Base-by-base conservation (phyloP, 1,140 invertebrate genomes). In the Panulirus ornatus region DNA sequence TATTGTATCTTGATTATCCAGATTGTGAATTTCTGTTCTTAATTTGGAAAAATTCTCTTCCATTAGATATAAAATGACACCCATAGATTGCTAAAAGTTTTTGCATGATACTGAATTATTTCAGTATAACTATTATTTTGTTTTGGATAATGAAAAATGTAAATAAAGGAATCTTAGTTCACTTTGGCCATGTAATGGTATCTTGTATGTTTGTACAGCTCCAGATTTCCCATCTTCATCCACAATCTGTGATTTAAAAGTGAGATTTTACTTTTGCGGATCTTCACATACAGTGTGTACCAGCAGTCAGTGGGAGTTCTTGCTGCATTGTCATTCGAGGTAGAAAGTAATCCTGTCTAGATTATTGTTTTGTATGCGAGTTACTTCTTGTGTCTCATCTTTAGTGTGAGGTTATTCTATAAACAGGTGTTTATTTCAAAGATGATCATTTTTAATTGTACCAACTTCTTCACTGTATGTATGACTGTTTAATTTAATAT, bases 401-500 rank as follows among this genome's bases (percentile, higher is more conserved):
- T 22, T 30, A 66, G 16, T 66, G 5, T 22, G 3, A 19, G 54
- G 30, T 30, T 30, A n/a, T 8, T 66, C 9, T 9, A 66, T 66
- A 27, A 58, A 58, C 54, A 58, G 22, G 58, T 66, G 44, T 66
- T 66, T 58, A 19, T 58, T 19, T 22, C 16, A 30, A 27, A 30
- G 58, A 47, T 47, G 44, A 47, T 47, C 5, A 66, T 66, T 66
- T 66, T 30, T 3, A 30, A 66, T 5, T 66, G 22, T 58, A 58
- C 19, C 14, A 66, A 27, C n/a, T 66, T 5, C 22, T 66, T 66
- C 27, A 66, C 58, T 66, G 27, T 3, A 30, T n/a, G 22, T 19
- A 58, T 38, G 8, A 47, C 27, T 42, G 44, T 44, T 47, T 78
- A n/a, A 44, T 44, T 47, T 78, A n/a, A 44, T 78, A 78, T 44